Conservation (phyloP, 2,797 vertebrate genomes). For the Crypturellus tataupa region DNA sequence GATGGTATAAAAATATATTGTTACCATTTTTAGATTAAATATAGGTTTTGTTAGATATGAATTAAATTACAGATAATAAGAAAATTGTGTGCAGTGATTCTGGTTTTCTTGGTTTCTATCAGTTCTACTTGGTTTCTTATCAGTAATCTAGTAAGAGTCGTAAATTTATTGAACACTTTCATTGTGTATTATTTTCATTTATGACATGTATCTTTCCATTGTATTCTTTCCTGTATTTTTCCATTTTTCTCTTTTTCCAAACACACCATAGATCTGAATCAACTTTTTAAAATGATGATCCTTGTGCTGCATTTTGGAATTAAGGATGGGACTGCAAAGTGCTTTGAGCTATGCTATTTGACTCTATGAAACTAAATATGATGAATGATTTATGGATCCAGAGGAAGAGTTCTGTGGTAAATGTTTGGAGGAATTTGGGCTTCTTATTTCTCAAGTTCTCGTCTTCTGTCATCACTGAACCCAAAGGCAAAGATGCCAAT, state of each 20-base stretch:
- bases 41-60: background rate
- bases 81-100: fast-evolving
- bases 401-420: background rate
- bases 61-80: background rate
- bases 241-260: background rate
- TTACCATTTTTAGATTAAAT: background rate
- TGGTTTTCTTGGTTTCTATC: background rate
- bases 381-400: background rate
- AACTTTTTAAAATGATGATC: background rate
- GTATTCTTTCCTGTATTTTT: background rate
- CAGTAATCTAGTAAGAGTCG: background rate
- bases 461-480: background rate
- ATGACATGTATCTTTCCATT: background rate
- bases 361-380: background rate
- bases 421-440: background rate
- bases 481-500: background rate
- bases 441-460: background rate
- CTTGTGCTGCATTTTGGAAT: background rate
- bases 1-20: background rate
- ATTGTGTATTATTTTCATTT: background rate
- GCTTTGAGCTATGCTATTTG: background rate
- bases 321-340: background rate
- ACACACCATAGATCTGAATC: background rate
- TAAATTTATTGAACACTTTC: background rate
- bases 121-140: too few relatives aligned